Evolutionary conservation across 2,888 invertebrate genomes (phyloP).

Genomic region (Antitype chi): DNA sequence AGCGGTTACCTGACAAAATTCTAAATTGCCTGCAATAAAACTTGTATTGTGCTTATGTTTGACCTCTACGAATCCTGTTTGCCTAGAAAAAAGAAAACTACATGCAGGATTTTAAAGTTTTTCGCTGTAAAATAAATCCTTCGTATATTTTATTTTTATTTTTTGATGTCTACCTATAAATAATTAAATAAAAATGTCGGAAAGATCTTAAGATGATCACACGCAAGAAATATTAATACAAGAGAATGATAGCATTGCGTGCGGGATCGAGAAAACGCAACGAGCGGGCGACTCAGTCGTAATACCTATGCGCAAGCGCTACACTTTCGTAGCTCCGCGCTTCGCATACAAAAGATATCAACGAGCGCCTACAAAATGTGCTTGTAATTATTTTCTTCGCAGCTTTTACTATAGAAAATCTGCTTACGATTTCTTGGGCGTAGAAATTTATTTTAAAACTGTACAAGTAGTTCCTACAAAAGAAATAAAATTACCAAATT

Average conservation of each 20-base stretch:
- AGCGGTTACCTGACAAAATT: conserved; percentile 55
- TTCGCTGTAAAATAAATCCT: background rate
- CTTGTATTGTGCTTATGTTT: conserved; percentile 37
- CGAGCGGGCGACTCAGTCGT: conserved; percentile 49
- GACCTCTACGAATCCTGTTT: conserved; percentile 56
- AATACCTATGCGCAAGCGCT: conserved; percentile 62
- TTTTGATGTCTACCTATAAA: background rate
- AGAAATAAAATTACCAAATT: conserved; percentile 70
- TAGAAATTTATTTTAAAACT: conserved; percentile 2
- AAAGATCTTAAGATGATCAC: conserved; percentile 54
- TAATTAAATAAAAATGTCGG: conserved; percentile 44
- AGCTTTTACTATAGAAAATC: conserved; percentile 32
- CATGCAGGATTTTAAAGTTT: conserved; percentile 31
- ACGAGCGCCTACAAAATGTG: conserved; percentile 71
- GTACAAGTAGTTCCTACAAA: conserved; percentile 41
- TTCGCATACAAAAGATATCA: conserved; percentile 85
- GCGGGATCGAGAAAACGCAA: conserved; percentile 70
- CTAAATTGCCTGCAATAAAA: conserved; percentile 61
- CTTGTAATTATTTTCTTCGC: conserved; percentile 19
- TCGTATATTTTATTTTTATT: background rate
- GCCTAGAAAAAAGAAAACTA: conserved; percentile 43
- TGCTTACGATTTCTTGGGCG: conserved; percentile 18
- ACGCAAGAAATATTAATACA: conserved; percentile 53
- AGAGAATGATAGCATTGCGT: conserved; percentile 59
- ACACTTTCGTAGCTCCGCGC: conserved; percentile 72